Percentiles rank a stretch among this genome's conserved stretches.
Conservation (phyloP, 2,888 invertebrate species). For the Nudaria mundana region DNA sequence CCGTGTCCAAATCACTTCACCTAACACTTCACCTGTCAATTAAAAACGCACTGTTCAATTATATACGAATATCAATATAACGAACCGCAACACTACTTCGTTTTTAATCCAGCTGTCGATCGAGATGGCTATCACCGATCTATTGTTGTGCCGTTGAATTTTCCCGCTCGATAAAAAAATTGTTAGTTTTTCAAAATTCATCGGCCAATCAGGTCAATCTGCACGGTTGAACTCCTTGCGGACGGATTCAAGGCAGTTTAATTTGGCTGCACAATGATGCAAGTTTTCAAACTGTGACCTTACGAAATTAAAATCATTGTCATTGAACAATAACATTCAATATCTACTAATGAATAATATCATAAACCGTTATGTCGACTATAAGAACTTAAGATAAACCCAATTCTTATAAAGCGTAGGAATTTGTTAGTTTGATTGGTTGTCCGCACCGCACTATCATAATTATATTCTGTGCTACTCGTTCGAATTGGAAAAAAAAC, state of each 20-base stretch:
- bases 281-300: too few species aligned
- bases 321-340: too few species aligned
- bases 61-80: constrained; percentile 21
- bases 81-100: constrained; percentile 34
- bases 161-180: constrained; percentile 39
- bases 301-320: too few species aligned
- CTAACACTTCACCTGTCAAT: constrained; percentile 4
- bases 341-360: too few species aligned
- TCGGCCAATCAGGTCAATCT: neutral
- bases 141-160: constrained; percentile 51
- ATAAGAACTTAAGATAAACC: too few species aligned
- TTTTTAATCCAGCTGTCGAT: constrained; percentile 53
- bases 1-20: neutral
- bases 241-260: neutral
- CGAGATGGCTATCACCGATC: constrained; percentile 62
- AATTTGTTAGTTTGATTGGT: too few species aligned
- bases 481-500: too few species aligned
- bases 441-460: too few species aligned
- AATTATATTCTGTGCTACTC: too few species aligned
- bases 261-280: neutral
- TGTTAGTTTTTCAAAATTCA: neutral
- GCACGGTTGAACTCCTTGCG: too few species aligned
- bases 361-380: too few species aligned
- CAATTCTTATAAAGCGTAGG: too few species aligned
- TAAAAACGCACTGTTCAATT: constrained; percentile 8